These are phyloP conservation scores for Micrasema longulum DNA, from an alignment of 1,140 invertebrate species.

Conservation along the genomic window DNA sequence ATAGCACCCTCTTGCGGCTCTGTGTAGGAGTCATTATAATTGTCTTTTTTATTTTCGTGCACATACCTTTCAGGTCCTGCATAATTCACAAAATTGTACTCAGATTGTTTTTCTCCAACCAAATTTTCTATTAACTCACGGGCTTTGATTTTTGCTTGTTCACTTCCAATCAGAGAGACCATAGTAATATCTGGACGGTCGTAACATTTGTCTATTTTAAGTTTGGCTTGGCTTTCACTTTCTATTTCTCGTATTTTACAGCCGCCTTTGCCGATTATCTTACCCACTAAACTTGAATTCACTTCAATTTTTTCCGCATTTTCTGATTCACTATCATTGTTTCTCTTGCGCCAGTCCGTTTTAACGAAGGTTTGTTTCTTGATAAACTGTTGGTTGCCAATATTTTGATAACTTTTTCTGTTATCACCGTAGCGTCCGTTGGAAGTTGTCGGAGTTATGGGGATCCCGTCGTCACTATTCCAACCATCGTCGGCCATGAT, in stretches of 20 bases:
- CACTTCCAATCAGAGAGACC: constrained; percentile 68
- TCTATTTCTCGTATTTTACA: constrained; percentile 81
- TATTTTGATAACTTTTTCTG: background rate
- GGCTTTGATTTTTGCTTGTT: constrained; percentile 67
- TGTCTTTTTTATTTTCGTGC: constrained; percentile 55
- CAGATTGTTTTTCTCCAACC: constrained; percentile 14
- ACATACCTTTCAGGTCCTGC: constrained; percentile 47
- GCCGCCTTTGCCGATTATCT: constrained; percentile 75
- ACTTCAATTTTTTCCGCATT: constrained; percentile 29
- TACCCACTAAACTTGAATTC: constrained; percentile 56
- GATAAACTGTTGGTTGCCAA: background rate
- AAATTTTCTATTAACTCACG: constrained; percentile 69
- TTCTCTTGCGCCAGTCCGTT: constrained; percentile 8
- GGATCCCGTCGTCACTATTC: background rate
- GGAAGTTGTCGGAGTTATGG: background rate
- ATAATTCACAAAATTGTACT: constrained; percentile 28
- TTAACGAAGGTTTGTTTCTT: constrained; percentile 2
- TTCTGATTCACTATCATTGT: background rate
- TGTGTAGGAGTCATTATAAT: constrained; percentile 60
- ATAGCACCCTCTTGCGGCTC: constrained; percentile 58
- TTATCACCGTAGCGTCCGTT: background rate
- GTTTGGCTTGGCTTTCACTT: constrained; percentile 61
- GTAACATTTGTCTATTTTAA: constrained; percentile 62
- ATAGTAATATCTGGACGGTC: constrained; percentile 61
- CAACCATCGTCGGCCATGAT: constrained; percentile 24